Evolutionary conservation across 2,113 vertebrate species (phyloP).

Genomic region (Scartelaos histophorus): DNA sequence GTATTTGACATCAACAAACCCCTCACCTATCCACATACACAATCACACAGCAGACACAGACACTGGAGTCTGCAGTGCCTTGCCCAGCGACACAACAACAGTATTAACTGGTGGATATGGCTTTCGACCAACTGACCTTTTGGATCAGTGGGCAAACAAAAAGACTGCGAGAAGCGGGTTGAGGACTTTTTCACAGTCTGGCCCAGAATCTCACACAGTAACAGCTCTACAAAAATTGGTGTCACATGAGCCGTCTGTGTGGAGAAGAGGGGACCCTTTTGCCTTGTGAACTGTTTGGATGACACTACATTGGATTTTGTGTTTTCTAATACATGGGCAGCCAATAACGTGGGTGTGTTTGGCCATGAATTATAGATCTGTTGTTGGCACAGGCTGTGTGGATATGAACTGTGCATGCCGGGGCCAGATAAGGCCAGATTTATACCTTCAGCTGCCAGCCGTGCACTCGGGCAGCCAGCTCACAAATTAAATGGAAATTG

Average conservation of each 20-base stretch:
- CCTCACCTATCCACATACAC: not conserved
- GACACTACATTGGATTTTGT: slow-evolving; percentile 71
- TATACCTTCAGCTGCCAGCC: slow-evolving; percentile 80
- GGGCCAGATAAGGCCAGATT: slow-evolving; percentile 83
- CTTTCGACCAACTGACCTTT: not conserved
- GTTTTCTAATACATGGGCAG: slow-evolving; percentile 72
- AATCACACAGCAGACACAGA: not conserved
- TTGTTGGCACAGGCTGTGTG: slow-evolving; percentile 75
- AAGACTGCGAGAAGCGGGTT: not conserved
- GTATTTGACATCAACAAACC: too few species aligned
- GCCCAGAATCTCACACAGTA: slow-evolving; percentile 33
- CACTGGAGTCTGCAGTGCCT: not conserved
- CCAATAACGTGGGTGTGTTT: slow-evolving; percentile 74
- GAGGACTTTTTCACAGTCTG: not conserved
- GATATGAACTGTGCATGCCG: slow-evolving; percentile 80
- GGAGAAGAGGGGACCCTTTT: slow-evolving; percentile 34
- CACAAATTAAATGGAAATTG: slow-evolving; percentile 82
- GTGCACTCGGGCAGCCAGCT: slow-evolving; percentile 67
- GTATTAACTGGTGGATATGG: too few species aligned
- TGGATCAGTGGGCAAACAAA: not conserved
- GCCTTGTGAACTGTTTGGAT: slow-evolving; percentile 66
- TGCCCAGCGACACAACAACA: too few species aligned
- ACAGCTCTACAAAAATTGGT: slow-evolving; percentile 51
- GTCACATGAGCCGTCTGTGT: slow-evolving; percentile 47
- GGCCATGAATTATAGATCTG: slow-evolving; percentile 83